A percentile compares a stretch with the other conserved stretches of the same genome.
phyloP scores from a whole-genome alignment of 2,113 vertebrate genomes.

The Cyanoliseus patagonus region DNA sequence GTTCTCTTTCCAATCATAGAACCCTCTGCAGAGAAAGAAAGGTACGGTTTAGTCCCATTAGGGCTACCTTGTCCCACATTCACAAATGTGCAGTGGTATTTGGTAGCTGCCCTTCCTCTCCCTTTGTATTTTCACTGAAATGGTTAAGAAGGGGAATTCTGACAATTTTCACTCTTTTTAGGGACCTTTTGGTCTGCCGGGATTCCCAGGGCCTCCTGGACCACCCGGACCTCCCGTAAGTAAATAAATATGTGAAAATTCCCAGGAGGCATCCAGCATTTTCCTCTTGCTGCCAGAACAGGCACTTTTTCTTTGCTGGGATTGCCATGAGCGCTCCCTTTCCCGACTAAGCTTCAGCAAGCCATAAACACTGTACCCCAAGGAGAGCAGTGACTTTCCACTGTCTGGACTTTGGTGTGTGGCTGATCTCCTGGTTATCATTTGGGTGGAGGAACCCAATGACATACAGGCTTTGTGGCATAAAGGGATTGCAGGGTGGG shows the following conservation, averaged over 20 bases:
- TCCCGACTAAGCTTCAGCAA: not conserved
- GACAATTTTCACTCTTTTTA: constrained; percentile 44
- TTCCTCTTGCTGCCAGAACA: not conserved
- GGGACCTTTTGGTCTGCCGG: constrained; percentile 89
- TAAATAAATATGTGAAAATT: constrained; percentile 18
- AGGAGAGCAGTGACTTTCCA: not conserved
- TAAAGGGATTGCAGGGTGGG: accelerated
- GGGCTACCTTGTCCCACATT: not conserved
- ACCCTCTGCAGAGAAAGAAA: not conserved
- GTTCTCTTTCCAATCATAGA: not conserved
- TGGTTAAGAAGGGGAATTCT: not conserved
- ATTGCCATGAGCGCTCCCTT: not conserved
- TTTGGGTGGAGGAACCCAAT: not conserved
- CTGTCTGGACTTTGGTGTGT: not conserved
- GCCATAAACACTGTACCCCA: not conserved
- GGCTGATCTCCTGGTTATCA: not conserved
- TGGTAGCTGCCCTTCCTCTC: not conserved
- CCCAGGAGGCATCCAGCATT: not conserved
- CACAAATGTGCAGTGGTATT: not conserved
- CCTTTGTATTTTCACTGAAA: not conserved
- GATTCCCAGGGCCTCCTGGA: constrained; percentile 87
- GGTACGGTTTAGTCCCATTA: not conserved
- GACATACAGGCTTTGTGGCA: not conserved
- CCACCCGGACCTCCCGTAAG: constrained; percentile 91
- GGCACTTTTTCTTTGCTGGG: not conserved